Conservation (phyloP, 2,888 invertebrate genomes). For the Liposcelis brunnea region DNA sequence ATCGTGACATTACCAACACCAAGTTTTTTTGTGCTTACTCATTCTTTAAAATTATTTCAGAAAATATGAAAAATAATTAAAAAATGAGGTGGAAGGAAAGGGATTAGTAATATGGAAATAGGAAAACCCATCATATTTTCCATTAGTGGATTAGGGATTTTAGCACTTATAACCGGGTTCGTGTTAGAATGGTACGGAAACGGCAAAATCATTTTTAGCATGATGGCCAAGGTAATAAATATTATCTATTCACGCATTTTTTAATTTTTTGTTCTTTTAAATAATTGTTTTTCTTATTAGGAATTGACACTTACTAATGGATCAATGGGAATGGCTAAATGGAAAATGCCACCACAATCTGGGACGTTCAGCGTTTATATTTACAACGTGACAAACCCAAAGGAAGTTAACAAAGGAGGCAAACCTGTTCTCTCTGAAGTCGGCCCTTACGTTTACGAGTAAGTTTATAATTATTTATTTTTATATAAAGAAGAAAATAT, state of each 20-base stretch:
- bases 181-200: too few species aligned
- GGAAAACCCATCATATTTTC: conserved; percentile 6
- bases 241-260: too few species aligned
- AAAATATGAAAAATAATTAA: too few species aligned
- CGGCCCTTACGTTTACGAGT: conserved; percentile 47
- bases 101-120: not conserved
- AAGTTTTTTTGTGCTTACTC: too few species aligned
- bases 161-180: too few species aligned
- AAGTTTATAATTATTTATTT: conserved; percentile 22
- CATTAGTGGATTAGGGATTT: conserved; percentile 16
- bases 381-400: conserved; percentile 38
- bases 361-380: conserved; percentile 34
- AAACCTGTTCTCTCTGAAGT: conserved; percentile 37
- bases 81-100: too few species aligned
- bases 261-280: too few species aligned
- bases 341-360: conserved; percentile 40
- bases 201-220: too few species aligned
- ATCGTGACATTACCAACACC: too few species aligned
- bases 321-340: conserved; percentile 36
- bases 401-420: conserved; percentile 33
- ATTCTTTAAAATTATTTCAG: too few species aligned
- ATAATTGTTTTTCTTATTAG: too few species aligned
- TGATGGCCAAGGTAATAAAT: conserved; percentile 17
- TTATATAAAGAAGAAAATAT: too few species aligned
- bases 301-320: conserved; percentile 38